A percentile compares a stretch with the other conserved stretches of the same genome.
phyloP scores from a whole-genome alignment of 2,888 invertebrate species.

The Drosophila kuntzei region DNA sequence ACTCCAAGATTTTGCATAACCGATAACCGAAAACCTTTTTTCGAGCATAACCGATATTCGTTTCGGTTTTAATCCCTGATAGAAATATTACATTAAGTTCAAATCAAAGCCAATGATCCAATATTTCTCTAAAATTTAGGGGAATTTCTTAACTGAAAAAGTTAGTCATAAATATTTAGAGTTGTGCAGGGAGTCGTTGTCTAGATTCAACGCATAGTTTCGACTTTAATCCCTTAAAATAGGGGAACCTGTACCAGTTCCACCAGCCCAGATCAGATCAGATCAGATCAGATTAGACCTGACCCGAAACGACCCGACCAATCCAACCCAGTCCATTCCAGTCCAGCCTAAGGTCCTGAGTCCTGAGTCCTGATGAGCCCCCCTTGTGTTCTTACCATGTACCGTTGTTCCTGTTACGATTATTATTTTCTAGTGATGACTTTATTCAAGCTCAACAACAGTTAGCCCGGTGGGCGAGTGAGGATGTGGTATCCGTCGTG shows the following conservation, averaged over 20 bases:
- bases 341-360: constrained; percentile 41
- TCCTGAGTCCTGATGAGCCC: constrained; percentile 51
- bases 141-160: too few relatives aligned
- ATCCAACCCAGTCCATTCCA: constrained; percentile 13
- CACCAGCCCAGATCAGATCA: background rate
- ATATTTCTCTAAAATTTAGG: too few relatives aligned
- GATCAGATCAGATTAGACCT: background rate
- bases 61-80: too few relatives aligned
- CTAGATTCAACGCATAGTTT: background rate
- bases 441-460: constrained; percentile 99
- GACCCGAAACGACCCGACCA: background rate
- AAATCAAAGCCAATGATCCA: too few relatives aligned
- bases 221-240: background rate
- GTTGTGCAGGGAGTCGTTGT: background rate
- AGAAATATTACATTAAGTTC: too few relatives aligned
- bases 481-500: constrained; percentile 90
- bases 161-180: background rate
- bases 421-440: constrained; percentile 98
- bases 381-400: constrained; percentile 85
- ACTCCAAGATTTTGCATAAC: too few relatives aligned
- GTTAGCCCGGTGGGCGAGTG: constrained; percentile 98
- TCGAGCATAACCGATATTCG: too few relatives aligned
- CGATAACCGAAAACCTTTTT: too few relatives aligned
- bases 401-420: constrained; percentile 90
- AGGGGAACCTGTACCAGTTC: background rate